Percentiles rank a stretch among this genome's conserved stretches.
Conservation (phyloP, 2,797 vertebrate genomes). For the Rhynchotus rufescens region DNA sequence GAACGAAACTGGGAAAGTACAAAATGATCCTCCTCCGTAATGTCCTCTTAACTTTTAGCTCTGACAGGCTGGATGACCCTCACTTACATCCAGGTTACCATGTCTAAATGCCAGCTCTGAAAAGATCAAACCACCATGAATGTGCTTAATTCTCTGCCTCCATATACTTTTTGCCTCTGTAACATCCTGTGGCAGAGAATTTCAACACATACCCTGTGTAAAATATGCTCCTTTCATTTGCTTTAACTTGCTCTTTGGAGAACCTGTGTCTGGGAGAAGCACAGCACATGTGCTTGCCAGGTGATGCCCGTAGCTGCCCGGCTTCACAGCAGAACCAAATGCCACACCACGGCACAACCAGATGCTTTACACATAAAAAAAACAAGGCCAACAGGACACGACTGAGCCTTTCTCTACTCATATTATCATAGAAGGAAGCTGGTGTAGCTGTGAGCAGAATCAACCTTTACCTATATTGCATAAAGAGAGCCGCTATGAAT, state of each 20-base stretch:
- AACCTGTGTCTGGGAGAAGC: neutral
- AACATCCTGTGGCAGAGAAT: neutral
- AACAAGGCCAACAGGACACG: neutral
- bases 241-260: neutral
- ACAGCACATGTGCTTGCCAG: neutral
- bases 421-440: neutral
- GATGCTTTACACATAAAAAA: neutral
- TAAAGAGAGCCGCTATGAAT: neutral
- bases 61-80: neutral
- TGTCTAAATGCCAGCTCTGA: neutral
- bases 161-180: neutral
- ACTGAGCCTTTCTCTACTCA: accelerated
- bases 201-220: accelerated
- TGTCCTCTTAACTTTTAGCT: neutral
- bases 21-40: neutral
- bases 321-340: neutral
- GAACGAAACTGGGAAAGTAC: neutral
- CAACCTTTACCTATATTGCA: neutral
- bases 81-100: neutral
- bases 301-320: neutral
- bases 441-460: neutral
- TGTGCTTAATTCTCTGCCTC: neutral
- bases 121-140: neutral
- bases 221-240: neutral
- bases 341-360: neutral